Evolutionary conservation across 2,113 vertebrate species (phyloP).

Genomic region (Oryzias celebensis): DNA sequence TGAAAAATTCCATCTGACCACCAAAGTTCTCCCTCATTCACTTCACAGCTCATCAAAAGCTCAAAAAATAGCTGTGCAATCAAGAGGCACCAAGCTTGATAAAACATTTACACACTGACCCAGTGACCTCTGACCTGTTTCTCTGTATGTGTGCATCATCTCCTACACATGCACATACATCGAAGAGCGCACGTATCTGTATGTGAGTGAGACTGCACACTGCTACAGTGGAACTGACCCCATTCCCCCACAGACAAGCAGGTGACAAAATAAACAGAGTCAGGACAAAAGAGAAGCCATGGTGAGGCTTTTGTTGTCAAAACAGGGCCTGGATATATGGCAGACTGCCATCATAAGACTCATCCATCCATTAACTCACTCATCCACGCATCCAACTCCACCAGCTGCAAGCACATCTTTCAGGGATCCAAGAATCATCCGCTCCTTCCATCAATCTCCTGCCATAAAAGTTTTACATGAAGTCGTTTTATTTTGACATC

Average conservation of each 20-base stretch:
- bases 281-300: slow-evolving; percentile 72
- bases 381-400: slow-evolving; percentile 6
- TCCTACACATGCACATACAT: neutral
- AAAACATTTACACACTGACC: slow-evolving; percentile 45
- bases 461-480: slow-evolving; percentile 24
- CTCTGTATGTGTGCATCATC: slow-evolving; percentile 23
- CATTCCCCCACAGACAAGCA: slow-evolving; percentile 74
- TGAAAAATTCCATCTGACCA: slow-evolving; percentile 66
- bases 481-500: slow-evolving; percentile 34
- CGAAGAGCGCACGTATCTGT: slow-evolving; percentile 1
- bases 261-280: slow-evolving; percentile 81
- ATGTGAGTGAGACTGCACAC: slow-evolving; percentile 2
- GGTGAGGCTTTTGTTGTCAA: slow-evolving; percentile 74
- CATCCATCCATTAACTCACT: slow-evolving; percentile 28
- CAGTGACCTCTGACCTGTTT: slow-evolving; percentile 44
- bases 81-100: slow-evolving; percentile 28
- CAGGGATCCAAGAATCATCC: slow-evolving; percentile 42
- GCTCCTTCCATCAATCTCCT: slow-evolving; percentile 30
- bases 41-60: slow-evolving; percentile 55
- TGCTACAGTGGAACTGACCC: slow-evolving; percentile 53
- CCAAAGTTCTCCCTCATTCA: slow-evolving; percentile 18
- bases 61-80: slow-evolving; percentile 61
- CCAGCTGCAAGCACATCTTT: slow-evolving; percentile 41
- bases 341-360: slow-evolving; percentile 56
- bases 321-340: slow-evolving; percentile 74